Conservation (phyloP, 2,113 vertebrate species). For the Gallinago paraguaiae region DNA sequence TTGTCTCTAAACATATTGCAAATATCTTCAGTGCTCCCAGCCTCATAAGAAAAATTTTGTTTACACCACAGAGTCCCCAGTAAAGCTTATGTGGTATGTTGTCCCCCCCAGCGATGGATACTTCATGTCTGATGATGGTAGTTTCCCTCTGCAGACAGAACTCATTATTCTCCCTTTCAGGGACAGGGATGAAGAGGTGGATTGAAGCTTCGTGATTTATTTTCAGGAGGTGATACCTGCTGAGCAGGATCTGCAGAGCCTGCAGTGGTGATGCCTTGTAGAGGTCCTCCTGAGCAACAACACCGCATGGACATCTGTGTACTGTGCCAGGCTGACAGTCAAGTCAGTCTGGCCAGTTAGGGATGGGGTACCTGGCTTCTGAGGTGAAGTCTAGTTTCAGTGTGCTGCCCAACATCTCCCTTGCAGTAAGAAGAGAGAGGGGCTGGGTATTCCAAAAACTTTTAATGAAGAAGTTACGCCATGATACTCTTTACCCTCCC, state of each 20-base stretch:
- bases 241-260: not conserved
- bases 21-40: not conserved
- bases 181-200: not conserved
- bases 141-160: not conserved
- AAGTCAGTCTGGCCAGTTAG: not conserved
- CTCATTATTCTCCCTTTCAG: not conserved
- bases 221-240: not conserved
- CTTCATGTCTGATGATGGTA: not conserved
- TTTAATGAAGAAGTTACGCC: not conserved
- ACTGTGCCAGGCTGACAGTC: rapidly evolving
- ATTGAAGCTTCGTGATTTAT: not conserved
- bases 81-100: not conserved
- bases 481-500: not conserved
- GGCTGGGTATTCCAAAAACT: rapidly evolving
- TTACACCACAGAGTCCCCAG: not conserved
- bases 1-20: not conserved
- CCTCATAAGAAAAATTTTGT: not conserved
- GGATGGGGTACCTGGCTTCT: not conserved
- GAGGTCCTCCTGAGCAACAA: not conserved
- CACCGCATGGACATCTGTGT: rapidly evolving
- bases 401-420: not conserved
- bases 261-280: not conserved
- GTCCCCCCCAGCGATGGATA: not conserved
- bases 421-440: not conserved
- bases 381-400: not conserved